Base-by-base conservation (phyloP, 2,113 vertebrate genomes). In the Menidia beryllina region DNA sequence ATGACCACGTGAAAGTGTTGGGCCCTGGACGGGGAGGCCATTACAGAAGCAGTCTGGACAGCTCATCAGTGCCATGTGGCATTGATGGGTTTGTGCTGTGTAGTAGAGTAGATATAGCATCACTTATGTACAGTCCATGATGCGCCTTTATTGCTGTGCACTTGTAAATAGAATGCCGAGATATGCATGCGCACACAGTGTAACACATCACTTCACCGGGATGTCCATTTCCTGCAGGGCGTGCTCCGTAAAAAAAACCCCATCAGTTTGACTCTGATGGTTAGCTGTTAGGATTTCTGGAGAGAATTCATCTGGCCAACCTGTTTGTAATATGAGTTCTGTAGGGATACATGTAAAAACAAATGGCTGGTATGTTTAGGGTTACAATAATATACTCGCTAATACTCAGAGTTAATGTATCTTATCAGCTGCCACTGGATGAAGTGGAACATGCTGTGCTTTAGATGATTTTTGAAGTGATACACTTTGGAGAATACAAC, bases 191-290 rank as follows among this genome's bases (percentile, higher is more conserved):
- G 41, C 60, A 78, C 48, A 52, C 58, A 59, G 38, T 41, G 27
- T 27, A 56, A 55, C 24, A 63, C 71, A 86, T 77, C 39, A 69
- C 62, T 58, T 62, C 38, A 76, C 43, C 49, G 84, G 62, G 66
- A 74, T 70, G 48, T 47, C 69, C 72, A 79, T 86, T 87, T 87
- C 83, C 78, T 85, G 55, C 58, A 77, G 69, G 77, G 74, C 86
- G 78, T 79, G 45, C 53, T n/a, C n/a, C 59, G 17, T n/a, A 11
- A 38, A 38, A 56, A 66, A 70, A 51, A 30, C 23, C 49, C 39
- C 6, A 45, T 8, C 30, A 30, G 8, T 30, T 30, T 5, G 30
- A 30, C 30, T 30, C 8, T 30, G n/a, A 5, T 30, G 30, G 30
- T 30, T n/a, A n/a, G 30, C 8, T 8, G 8, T 30, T 30, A 4